Percentiles rank a stretch among this genome's conserved stretches.
Evolutionary conservation across 2,797 vertebrate species (phyloP).

Genomic region (Sebastes trivittatus): DNA sequence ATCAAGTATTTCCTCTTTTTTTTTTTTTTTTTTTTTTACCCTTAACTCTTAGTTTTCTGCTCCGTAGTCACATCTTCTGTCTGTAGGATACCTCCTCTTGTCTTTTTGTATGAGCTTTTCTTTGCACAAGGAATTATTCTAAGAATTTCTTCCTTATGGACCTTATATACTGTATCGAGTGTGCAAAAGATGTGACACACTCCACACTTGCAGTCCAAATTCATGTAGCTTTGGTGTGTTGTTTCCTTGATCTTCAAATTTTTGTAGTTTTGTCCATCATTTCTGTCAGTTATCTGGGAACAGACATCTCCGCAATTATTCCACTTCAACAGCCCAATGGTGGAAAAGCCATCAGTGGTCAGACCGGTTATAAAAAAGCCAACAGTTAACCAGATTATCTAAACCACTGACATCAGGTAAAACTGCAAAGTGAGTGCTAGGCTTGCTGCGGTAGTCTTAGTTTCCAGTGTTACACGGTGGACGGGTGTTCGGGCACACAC

Average conservation of each 20-base stretch:
- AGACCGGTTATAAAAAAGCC: no score
- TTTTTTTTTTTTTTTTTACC: neutral
- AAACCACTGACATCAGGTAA: no score
- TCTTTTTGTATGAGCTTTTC: neutral
- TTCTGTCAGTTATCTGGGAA: no score
- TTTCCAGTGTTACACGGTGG: no score
- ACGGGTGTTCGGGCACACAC: no score
- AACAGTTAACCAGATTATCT: no score
- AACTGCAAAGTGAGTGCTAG: no score
- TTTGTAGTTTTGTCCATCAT: no score
- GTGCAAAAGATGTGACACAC: neutral
- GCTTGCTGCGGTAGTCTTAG: no score
- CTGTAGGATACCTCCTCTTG: neutral
- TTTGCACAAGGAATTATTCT: neutral
- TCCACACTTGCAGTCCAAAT: fast-evolving
- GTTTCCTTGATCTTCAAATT: neutral
- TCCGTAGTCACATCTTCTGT: neutral
- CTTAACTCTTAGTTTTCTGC: neutral
- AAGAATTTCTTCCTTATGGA: no score
- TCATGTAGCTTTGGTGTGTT: no score
- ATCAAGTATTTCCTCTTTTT: conserved; percentile 25
- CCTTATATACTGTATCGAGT: neutral
- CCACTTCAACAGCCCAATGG: fast-evolving
- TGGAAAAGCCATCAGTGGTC: no score
- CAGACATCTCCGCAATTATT: fast-evolving